These are phyloP conservation scores for Ophion obscuratus DNA, from an alignment of 2,888 invertebrate genomes.

Conservation along the genomic window DNA sequence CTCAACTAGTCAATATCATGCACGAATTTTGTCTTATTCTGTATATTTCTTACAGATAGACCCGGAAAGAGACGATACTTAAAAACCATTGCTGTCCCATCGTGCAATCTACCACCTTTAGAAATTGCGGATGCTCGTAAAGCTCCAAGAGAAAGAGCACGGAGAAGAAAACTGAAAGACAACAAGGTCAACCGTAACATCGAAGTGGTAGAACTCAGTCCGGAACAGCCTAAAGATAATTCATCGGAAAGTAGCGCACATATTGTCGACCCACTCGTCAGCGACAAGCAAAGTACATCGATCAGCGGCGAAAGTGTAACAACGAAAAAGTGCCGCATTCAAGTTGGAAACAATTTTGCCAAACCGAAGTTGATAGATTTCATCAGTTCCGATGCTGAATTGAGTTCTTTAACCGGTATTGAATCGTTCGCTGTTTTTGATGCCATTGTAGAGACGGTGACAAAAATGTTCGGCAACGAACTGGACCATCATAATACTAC, in stretches of 20 bases:
- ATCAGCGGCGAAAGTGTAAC: background rate
- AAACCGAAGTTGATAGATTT: background rate
- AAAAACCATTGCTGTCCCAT: conserved; percentile 1
- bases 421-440: background rate
- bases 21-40: background rate
- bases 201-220: background rate
- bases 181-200: background rate
- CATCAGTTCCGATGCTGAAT: background rate
- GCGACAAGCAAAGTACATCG: background rate
- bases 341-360: background rate
- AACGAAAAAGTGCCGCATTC: background rate
- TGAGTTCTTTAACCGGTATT: conserved; percentile 3
- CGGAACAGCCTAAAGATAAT: background rate
- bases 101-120: background rate
- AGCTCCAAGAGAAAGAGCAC: background rate
- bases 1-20: no score
- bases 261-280: background rate
- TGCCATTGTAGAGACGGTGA: no score
- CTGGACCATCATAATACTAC: background rate
- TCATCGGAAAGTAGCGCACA: background rate
- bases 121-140: background rate
- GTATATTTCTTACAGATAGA: background rate
- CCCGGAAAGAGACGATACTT: background rate
- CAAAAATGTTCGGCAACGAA: no score
- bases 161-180: background rate